Percentiles rank a stretch among this genome's conserved stretches.
These are phyloP conservation scores for Gallinago jamesoni DNA, from an alignment of 2,113 vertebrate genomes.

Conservation along the genomic window DNA sequence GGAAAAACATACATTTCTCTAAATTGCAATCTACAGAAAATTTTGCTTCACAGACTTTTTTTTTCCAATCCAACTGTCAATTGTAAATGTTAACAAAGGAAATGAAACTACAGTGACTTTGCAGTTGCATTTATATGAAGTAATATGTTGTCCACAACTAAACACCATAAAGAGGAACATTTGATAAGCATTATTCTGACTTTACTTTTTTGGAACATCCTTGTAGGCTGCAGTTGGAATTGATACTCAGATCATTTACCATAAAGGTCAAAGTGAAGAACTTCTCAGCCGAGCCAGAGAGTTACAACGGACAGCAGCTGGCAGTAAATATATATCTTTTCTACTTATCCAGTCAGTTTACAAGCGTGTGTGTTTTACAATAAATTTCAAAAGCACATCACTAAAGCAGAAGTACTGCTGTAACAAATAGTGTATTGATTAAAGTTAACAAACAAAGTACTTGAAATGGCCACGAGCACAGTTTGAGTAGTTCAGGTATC, in stretches of 20 bases:
- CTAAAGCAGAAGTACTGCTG: conserved; percentile 12
- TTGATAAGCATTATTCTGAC: neutral
- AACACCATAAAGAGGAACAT: neutral
- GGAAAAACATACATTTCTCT: neutral
- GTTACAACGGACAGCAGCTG: conserved; percentile 72
- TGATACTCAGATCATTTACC: conserved; percentile 81
- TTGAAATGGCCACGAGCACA: neutral
- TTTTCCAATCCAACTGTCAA: neutral
- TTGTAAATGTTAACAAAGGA: neutral
- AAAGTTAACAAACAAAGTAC: neutral
- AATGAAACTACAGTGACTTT: neutral
- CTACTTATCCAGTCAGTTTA: neutral
- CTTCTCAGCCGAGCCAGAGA: conserved; percentile 81
- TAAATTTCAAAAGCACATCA: conserved; percentile 2
- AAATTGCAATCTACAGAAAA: neutral
- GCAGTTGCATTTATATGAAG: neutral
- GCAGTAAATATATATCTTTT: conserved; percentile 70
- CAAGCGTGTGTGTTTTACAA: neutral
- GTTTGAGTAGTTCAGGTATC: neutral
- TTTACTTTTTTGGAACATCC: conserved; percentile 20
- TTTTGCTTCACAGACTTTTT: neutral
- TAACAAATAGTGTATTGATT: neutral
- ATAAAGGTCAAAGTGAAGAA: conserved; percentile 80
- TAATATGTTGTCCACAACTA: neutral
- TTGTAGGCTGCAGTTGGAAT: conserved; percentile 83